Evolutionary conservation across 2,797 vertebrate genomes (phyloP).

Genomic region (Lepilemur ruficaudatus): DNA sequence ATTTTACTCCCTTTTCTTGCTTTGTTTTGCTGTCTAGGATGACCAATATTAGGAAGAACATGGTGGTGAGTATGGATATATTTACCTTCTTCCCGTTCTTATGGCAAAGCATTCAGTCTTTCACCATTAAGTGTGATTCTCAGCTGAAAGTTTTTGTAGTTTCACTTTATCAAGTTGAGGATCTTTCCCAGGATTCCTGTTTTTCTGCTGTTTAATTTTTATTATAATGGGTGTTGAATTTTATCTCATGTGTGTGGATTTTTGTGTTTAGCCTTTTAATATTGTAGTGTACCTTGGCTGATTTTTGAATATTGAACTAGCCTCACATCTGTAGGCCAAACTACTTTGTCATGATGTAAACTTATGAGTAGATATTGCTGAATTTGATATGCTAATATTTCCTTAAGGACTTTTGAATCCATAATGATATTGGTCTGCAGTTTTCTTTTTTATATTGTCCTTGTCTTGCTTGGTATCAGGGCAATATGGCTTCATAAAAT

Average conservation of each 20-base stretch:
- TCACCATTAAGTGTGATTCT: background rate
- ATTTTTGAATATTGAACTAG: background rate
- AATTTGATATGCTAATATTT: background rate
- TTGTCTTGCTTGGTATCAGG: background rate
- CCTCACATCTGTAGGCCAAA: background rate
- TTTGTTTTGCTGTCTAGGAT: background rate
- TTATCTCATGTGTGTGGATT: background rate
- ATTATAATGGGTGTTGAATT: background rate
- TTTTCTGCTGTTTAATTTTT: background rate
- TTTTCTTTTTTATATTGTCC: background rate
- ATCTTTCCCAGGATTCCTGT: background rate
- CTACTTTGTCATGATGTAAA: background rate
- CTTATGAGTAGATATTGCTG: background rate
- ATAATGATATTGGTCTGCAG: background rate
- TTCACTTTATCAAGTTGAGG: background rate
- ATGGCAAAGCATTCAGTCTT: background rate
- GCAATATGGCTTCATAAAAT: background rate
- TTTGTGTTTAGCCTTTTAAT: background rate
- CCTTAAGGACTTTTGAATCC: background rate
- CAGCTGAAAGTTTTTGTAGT: background rate
- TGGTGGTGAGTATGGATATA: background rate
- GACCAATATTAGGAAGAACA: background rate
- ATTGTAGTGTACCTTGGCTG: background rate
- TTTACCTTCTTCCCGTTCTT: background rate
- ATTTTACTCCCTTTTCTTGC: background rate